phyloP scores from a whole-genome alignment of 2,888 invertebrate species.

The Drosophila incognita region DNA sequence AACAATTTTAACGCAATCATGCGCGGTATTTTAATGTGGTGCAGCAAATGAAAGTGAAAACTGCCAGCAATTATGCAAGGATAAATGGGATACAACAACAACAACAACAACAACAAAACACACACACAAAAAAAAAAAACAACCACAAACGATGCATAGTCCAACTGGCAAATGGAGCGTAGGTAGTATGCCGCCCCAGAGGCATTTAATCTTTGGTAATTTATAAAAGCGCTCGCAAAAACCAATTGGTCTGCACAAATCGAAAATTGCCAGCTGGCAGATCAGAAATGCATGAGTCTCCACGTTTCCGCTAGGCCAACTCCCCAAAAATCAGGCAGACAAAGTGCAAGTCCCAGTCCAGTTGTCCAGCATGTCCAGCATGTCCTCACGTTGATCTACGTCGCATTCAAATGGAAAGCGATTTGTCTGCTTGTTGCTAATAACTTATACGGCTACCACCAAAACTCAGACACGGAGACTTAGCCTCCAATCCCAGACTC shows the following conservation, averaged over 20 bases:
- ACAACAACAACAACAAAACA: not conserved
- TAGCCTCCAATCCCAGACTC: not conserved
- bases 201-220: conserved; percentile 46
- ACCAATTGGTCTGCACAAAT: conserved; percentile 41
- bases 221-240: conserved; percentile 36
- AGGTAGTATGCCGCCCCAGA: conserved; percentile 25
- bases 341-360: conserved; percentile 3
- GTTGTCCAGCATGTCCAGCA: conserved; percentile 24
- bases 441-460: conserved; percentile 65
- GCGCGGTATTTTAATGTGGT: conserved; percentile 78
- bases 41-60: conserved; percentile 79
- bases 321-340: conserved; percentile 5
- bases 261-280: conserved; percentile 45
- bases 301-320: conserved; percentile 34
- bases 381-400: conserved; percentile 65
- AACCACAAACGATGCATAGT: not conserved
- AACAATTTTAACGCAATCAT: conserved; percentile 82
- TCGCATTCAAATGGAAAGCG: conserved; percentile 83
- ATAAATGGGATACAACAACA: conserved; percentile 39
- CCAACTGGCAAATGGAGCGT: conserved; percentile 11
- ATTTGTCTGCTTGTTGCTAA: conserved; percentile 83
- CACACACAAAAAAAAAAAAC: not conserved
- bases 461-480: conserved; percentile 4
- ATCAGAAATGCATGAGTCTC: conserved; percentile 13
- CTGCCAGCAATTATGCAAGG: conserved; percentile 59